These are phyloP conservation scores for Notarius quadriscutis DNA, from an alignment of 2,113 vertebrate genomes.

Conservation along the genomic window DNA sequence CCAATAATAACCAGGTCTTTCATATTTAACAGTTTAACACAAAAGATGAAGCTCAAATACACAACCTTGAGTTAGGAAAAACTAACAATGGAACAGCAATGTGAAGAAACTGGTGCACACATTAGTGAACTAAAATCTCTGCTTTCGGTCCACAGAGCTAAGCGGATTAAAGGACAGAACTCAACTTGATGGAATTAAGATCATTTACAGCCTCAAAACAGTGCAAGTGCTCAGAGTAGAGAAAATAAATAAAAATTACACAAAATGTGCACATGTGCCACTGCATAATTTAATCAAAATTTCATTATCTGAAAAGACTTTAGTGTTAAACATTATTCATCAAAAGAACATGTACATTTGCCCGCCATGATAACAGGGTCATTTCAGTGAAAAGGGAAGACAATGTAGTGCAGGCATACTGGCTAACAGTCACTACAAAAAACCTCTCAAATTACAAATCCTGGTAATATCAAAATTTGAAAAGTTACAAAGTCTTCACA, in stretches of 20 bases:
- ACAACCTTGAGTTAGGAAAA: neutral
- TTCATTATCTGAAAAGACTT: constrained; percentile 28
- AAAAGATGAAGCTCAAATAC: neutral
- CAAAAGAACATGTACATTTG: constrained; percentile 6
- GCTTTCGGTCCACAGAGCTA: neutral
- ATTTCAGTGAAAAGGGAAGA: constrained; percentile 31
- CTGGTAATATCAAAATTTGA: constrained; percentile 47
- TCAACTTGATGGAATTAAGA: constrained; percentile 36
- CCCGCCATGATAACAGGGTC: neutral
- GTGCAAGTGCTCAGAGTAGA: neutral
- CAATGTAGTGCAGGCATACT: constrained; percentile 12
- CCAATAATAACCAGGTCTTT: neutral
- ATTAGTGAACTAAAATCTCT: constrained; percentile 14
- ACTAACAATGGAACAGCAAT: neutral
- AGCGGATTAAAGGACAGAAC: constrained; percentile 30
- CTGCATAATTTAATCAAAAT: constrained; percentile 43
- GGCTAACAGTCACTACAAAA: constrained; percentile 11
- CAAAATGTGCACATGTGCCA: neutral
- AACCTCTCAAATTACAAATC: constrained; percentile 42
- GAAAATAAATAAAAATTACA: neutral
- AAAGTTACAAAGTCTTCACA: constrained; percentile 53
- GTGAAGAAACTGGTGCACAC: constrained; percentile 1
- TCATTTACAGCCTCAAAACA: constrained; percentile 19
- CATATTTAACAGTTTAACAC: neutral
- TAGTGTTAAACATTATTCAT: constrained; percentile 25